Conservation (phyloP, 1,140 invertebrate genomes). For the Drosophila kohkoa region DNA sequence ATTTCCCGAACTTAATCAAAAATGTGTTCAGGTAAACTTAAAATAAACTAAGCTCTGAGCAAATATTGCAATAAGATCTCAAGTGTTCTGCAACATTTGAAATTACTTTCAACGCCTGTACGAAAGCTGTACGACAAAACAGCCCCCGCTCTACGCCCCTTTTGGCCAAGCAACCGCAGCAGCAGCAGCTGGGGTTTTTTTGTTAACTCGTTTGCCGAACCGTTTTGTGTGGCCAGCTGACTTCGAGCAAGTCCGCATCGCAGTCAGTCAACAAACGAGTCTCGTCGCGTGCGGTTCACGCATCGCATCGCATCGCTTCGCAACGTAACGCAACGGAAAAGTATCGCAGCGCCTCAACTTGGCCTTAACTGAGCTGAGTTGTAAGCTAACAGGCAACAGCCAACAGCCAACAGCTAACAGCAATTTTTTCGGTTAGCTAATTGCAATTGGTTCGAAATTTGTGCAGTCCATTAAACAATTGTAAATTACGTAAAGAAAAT, state of each 20-base stretch:
- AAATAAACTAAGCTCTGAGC: background rate
- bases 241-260: slow-evolving; percentile 51
- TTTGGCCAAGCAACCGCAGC: background rate
- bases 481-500: slow-evolving; percentile 6
- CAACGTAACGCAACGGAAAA: background rate
- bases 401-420: background rate
- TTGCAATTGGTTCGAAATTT: slow-evolving; percentile 12
- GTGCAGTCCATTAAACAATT: slow-evolving; percentile 19
- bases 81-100: slow-evolving; percentile 27
- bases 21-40: background rate
- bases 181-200: slow-evolving; percentile 19
- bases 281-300: slow-evolving; percentile 61
- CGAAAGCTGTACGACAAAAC: slow-evolving; percentile 11
- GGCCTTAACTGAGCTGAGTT: slow-evolving; percentile 14
- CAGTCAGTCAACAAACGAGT: slow-evolving; percentile 68
- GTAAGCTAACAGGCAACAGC: background rate
- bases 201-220: slow-evolving; percentile 31
- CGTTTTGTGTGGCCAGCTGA: slow-evolving; percentile 26
- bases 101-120: slow-evolving; percentile 29
- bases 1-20: background rate
- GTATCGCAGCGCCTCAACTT: slow-evolving; percentile 10
- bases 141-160: background rate
- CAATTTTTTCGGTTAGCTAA: slow-evolving; percentile 12
- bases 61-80: slow-evolving; percentile 23
- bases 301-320: slow-evolving; percentile 38